phyloP scores from a whole-genome alignment of 2,797 vertebrate genomes.

The Chrysolophus pictus region DNA sequence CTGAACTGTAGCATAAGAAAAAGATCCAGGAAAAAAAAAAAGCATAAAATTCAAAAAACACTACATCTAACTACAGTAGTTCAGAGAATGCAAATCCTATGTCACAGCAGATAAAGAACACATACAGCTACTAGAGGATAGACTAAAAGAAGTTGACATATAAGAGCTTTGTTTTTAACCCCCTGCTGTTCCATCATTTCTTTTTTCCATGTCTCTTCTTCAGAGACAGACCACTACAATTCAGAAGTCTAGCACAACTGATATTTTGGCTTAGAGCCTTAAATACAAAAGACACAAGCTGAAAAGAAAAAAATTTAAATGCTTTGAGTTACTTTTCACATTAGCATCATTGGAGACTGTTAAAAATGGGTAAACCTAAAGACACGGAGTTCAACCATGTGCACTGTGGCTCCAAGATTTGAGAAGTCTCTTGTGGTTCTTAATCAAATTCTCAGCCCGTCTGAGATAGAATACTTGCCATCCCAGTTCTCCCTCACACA shows the following conservation, averaged over 20 bases:
- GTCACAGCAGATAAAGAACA: neutral
- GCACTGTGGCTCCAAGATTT: no score
- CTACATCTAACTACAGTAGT: neutral
- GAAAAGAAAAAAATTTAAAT: neutral
- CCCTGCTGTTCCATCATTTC: neutral
- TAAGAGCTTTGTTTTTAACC: neutral
- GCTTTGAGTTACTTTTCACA: neutral
- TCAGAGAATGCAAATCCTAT: neutral
- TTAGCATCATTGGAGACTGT: neutral
- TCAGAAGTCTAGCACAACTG: neutral
- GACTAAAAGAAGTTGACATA: neutral
- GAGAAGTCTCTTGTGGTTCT: neutral
- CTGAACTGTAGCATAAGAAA: neutral
- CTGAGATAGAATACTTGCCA: neutral
- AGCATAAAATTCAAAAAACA: neutral
- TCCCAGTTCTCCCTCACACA: neutral
- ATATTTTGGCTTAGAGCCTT: neutral
- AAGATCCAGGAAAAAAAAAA: neutral
- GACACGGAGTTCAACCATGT: accelerated
- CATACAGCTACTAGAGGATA: neutral
- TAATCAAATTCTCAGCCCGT: neutral
- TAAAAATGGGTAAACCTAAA: neutral
- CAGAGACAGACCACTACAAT: neutral
- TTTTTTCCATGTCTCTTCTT: neutral
- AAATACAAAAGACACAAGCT: neutral